Conservation (phyloP, 2,797 vertebrate species). For the Cyprinella venusta region DNA sequence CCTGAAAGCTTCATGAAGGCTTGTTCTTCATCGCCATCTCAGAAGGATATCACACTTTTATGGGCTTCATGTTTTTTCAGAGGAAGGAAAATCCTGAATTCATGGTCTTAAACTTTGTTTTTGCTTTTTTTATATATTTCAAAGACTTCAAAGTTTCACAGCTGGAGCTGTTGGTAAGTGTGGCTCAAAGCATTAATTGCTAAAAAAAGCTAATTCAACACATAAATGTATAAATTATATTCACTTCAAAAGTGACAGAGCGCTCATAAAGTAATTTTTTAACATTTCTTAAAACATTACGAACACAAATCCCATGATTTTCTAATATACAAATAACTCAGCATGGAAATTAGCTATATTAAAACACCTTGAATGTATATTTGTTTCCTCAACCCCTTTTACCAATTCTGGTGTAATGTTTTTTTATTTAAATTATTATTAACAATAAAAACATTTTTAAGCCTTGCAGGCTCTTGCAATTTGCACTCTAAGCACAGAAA, state of each 20-base stretch:
- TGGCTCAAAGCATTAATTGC: constrained; percentile 14
- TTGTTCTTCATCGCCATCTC: constrained; percentile 59
- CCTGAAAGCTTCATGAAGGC: constrained; percentile 56
- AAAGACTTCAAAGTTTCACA: constrained; percentile 22
- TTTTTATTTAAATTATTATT: neutral
- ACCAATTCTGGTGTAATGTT: neutral
- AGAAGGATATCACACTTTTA: constrained; percentile 66
- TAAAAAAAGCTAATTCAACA: constrained; percentile 14
- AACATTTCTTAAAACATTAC: constrained; percentile 1
- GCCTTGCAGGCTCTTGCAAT: neutral
- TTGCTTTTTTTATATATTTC: neutral
- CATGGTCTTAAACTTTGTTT: neutral
- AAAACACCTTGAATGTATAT: neutral
- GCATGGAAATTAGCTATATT: neutral
- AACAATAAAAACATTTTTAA: no score
- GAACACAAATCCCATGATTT: neutral
- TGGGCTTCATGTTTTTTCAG: constrained; percentile 74
- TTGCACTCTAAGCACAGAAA: neutral
- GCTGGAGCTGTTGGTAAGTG: neutral
- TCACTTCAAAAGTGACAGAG: constrained; percentile 25
- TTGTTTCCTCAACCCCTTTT: neutral
- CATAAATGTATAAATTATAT: constrained; percentile 40
- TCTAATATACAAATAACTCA: neutral
- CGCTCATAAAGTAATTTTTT: constrained; percentile 27
- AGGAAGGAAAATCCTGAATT: constrained; percentile 66